Percentiles rank a stretch among this genome's conserved stretches.
These are phyloP conservation scores for Synodontis membranacea DNA, from an alignment of 2,113 vertebrate genomes.

Conservation along the genomic window DNA sequence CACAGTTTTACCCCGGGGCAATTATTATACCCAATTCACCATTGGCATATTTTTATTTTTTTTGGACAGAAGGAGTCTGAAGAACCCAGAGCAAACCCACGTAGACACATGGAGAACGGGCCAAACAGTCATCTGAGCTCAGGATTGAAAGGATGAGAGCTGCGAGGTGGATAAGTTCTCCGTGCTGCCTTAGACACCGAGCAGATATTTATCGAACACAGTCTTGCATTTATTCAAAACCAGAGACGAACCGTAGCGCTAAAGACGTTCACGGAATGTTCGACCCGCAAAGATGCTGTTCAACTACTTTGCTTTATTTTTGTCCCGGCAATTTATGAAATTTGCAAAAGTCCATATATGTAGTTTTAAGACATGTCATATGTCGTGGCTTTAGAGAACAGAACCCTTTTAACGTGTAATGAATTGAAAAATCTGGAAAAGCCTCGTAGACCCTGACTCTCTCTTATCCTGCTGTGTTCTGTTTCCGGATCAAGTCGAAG, in stretches of 20 bases:
- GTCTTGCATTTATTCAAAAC: not conserved
- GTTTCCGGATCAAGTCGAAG: conserved; percentile 23
- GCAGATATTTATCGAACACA: not conserved
- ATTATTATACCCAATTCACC: not conserved
- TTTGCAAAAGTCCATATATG: too few relatives aligned
- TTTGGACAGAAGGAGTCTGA: too few relatives aligned
- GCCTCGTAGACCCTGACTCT: not conserved
- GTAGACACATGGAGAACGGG: not conserved
- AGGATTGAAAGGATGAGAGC: not conserved
- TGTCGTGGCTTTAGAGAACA: not conserved
- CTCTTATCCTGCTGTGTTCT: conserved; percentile 14
- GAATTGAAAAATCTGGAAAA: not conserved
- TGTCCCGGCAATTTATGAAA: not conserved
- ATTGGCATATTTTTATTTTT: not conserved
- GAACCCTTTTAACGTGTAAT: not conserved
- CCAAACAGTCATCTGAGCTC: not conserved
- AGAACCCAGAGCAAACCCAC: not conserved
- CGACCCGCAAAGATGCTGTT: not conserved
- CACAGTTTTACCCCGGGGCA: not conserved
- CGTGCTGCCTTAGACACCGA: not conserved
- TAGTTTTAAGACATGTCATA: not conserved
- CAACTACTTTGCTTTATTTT: not conserved
- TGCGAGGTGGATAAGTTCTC: not conserved
- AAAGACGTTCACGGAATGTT: not conserved
- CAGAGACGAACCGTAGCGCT: not conserved